A percentile compares a stretch with the other conserved stretches of the same genome.
Evolutionary conservation across 2,113 vertebrate genomes (phyloP).

Genomic region (Xyliphius kryptos): DNA sequence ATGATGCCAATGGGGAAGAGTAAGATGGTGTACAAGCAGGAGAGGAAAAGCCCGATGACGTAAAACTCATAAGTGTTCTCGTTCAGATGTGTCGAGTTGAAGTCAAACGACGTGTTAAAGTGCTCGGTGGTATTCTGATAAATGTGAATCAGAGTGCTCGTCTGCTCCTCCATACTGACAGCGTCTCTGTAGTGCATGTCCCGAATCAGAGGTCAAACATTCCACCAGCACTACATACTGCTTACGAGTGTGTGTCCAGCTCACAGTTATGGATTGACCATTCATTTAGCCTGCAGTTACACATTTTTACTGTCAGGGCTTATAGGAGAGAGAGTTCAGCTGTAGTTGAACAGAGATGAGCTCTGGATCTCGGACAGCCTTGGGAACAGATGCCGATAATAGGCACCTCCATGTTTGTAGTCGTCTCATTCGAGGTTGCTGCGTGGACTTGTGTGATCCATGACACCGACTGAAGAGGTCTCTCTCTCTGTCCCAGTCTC

Average conservation of each 20-base stretch:
- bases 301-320: conserved; percentile 41
- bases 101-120: conserved; percentile 60
- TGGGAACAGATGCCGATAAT: conserved; percentile 27
- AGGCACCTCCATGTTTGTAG: conserved; percentile 46
- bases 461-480: conserved; percentile 8
- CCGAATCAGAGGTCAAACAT: conserved; percentile 45
- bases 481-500: conserved; percentile 41
- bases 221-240: conserved; percentile 56
- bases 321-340: conserved; percentile 29
- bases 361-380: conserved; percentile 21
- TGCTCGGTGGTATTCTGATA: conserved; percentile 63
- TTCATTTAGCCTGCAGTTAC: conserved; percentile 50
- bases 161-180: conserved; percentile 70
- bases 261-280: conserved; percentile 34
- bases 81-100: conserved; percentile 57
- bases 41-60: conserved; percentile 82
- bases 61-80: conserved; percentile 76
- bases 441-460: conserved; percentile 45
- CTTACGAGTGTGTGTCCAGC: conserved; percentile 42
- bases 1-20: conserved; percentile 95
- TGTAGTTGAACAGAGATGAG: too few relatives aligned
- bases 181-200: conserved; percentile 38
- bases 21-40: conserved; percentile 88
- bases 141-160: conserved; percentile 54
- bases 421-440: conserved; percentile 36